Percentiles rank a stretch among this genome's conserved stretches.
Conservation (phyloP, 2,888 invertebrate genomes). For the Leucophora obtusa region DNA sequence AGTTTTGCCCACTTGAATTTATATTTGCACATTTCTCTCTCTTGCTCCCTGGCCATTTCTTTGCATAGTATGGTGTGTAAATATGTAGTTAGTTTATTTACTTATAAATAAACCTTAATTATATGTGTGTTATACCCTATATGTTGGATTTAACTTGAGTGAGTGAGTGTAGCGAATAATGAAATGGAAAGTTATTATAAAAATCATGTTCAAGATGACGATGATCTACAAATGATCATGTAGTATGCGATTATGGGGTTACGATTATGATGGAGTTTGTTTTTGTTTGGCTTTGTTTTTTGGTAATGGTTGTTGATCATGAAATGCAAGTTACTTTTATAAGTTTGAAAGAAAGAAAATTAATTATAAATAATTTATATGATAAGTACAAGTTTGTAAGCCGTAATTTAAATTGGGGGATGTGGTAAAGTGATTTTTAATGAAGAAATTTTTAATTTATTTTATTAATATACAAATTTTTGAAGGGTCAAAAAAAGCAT, state of each 20-base stretch:
- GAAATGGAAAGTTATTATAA: conserved; percentile 55
- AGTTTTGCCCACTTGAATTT: not conserved
- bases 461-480: too few species aligned
- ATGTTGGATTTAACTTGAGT: conserved; percentile 30
- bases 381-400: too few species aligned
- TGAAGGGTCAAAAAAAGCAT: too few species aligned
- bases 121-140: conserved; percentile 39
- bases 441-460: too few species aligned
- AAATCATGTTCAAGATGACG: conserved; percentile 52
- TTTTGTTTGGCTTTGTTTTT: not conserved
- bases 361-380: too few species aligned
- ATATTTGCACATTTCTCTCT: not conserved
- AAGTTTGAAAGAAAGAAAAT: not conserved
- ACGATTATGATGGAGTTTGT: not conserved
- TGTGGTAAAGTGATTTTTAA: too few species aligned
- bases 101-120: conserved; percentile 34
- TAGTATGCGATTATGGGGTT: conserved; percentile 31
- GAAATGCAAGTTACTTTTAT: not conserved
- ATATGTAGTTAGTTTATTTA: not conserved
- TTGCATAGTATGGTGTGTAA: too few species aligned
- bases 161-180: conserved; percentile 9
- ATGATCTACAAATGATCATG: conserved; percentile 49
- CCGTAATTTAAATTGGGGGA: too few species aligned
- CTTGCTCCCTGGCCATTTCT: not conserved
- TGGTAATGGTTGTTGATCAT: not conserved